Percentiles rank a stretch among this genome's conserved stretches.
These are phyloP conservation scores for Dreissena polymorpha DNA, from an alignment of 1,140 invertebrate species.

Conservation along the genomic window DNA sequence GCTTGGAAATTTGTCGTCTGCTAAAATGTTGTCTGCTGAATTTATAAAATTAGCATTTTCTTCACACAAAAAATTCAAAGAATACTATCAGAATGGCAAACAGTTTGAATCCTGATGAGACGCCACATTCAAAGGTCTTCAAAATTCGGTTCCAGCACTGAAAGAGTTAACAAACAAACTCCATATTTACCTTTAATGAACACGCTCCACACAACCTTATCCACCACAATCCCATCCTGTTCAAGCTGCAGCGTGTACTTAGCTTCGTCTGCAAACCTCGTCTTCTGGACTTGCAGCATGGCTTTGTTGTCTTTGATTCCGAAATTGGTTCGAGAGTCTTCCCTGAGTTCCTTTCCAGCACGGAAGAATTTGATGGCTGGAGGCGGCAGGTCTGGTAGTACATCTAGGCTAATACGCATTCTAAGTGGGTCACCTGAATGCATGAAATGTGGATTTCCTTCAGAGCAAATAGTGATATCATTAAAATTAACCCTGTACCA, in stretches of 20 bases:
- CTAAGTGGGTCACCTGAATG: conserved; percentile 72
- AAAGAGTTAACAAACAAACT: conserved; percentile 4
- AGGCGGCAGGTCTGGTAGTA: conserved; percentile 62
- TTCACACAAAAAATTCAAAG: too few relatives aligned
- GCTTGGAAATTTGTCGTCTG: neutral
- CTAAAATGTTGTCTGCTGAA: too few relatives aligned
- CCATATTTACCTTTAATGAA: conserved; percentile 92
- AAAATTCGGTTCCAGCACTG: too few relatives aligned
- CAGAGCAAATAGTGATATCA: neutral
- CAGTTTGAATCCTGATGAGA: too few relatives aligned
- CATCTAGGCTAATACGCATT: conserved; percentile 65
- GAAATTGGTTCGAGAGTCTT: conserved; percentile 75
- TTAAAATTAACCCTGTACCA: too few relatives aligned
- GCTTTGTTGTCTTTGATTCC: conserved; percentile 89
- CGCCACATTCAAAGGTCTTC: too few relatives aligned
- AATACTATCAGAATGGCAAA: too few relatives aligned
- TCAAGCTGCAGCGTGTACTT: conserved; percentile 96
- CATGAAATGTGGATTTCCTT: neutral
- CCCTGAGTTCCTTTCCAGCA: conserved; percentile 71
- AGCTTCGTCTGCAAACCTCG: conserved; percentile 98
- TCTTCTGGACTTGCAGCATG: conserved; percentile 96
- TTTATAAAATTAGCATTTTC: too few relatives aligned
- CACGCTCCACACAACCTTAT: conserved; percentile 92
- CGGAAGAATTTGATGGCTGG: conserved; percentile 70
- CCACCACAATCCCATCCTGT: conserved; percentile 93